Conservation (phyloP, 2,113 vertebrate genomes). For the Spea multiplicata region DNA sequence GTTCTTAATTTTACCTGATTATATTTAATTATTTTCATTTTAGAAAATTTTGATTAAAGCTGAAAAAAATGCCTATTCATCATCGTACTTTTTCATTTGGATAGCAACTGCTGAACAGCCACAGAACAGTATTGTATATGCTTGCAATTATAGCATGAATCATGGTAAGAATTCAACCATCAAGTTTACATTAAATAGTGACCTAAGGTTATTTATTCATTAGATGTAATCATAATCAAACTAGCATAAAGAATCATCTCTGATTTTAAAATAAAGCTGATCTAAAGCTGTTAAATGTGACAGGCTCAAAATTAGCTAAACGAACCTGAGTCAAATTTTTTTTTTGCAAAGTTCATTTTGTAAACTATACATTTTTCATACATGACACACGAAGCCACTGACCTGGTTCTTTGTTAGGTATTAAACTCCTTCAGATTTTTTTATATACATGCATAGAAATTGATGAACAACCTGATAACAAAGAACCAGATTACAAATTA, state of each 20-base stretch:
- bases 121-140: conserved; percentile 33
- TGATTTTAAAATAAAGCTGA: conserved; percentile 37
- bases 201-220: conserved; percentile 36
- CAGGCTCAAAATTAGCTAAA: neutral
- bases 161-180: conserved; percentile 43
- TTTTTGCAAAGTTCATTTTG: neutral
- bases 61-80: conserved; percentile 36
- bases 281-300: conserved; percentile 35
- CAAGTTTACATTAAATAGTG: conserved; percentile 46
- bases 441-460: too few species aligned
- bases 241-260: conserved; percentile 29
- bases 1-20: conserved; percentile 30
- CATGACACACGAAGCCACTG: neutral
- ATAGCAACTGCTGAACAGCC: conserved; percentile 30
- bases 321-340: neutral
- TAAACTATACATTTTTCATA: neutral
- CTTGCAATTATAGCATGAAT: conserved; percentile 40
- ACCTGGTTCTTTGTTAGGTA: neutral
- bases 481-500: too few species aligned
- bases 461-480: too few species aligned
- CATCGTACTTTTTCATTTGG: conserved; percentile 24
- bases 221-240: conserved; percentile 40
- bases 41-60: conserved; percentile 29
- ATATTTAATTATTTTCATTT: conserved; percentile 36
- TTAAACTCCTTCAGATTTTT: too few species aligned